Base-by-base conservation (phyloP, 1,140 invertebrate species). In the Hycleus cichorii region DNA sequence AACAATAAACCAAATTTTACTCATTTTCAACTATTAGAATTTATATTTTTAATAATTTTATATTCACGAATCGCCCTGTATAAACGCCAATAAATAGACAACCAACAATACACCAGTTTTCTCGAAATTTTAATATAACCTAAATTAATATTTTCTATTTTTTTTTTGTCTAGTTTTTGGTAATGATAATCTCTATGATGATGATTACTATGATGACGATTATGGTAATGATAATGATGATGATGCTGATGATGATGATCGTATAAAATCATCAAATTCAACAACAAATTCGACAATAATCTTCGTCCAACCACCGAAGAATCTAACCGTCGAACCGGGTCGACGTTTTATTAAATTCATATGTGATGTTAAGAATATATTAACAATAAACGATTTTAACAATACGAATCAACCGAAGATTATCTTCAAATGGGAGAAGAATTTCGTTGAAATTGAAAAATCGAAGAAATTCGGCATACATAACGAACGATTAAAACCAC, bases 361-460 rank as follows among this genome's bases (percentile, higher is more conserved):
- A 40, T 90, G 88, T 68, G 85, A 88, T 67, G 85, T 86, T 6
- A 66, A 71, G 54, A 69, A 67, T 55, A 48, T 65, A 39, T 1
- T 7, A 42, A 10, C 11, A 42, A 42, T 9, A 6, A n/a, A 11
- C 11, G 68, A 72, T 39, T 10, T 49, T 2, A 66, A 69, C 44
- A 57, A 59, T 25, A 62, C 63, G 3, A 77, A 76, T 39, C 81
- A 85, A n/a, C 32, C 4, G 32, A 32, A 32, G 7, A 32, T 32
- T 32, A 77, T 75, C 49, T 80, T 89, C 59, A 73, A 70, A 12
- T 91, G 88, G 88, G 82, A 76, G 63, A 85, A 85, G 69, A 85
- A 89, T 67, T 79, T 81, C 64, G 80, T 80, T 1, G 82, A 79
- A 0, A 67, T 89, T 3, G 50, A 60, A 42, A 55, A 69, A 42